Evolutionary conservation across 2,888 invertebrate species (phyloP).

Genomic region (Isoperla grammatica): DNA sequence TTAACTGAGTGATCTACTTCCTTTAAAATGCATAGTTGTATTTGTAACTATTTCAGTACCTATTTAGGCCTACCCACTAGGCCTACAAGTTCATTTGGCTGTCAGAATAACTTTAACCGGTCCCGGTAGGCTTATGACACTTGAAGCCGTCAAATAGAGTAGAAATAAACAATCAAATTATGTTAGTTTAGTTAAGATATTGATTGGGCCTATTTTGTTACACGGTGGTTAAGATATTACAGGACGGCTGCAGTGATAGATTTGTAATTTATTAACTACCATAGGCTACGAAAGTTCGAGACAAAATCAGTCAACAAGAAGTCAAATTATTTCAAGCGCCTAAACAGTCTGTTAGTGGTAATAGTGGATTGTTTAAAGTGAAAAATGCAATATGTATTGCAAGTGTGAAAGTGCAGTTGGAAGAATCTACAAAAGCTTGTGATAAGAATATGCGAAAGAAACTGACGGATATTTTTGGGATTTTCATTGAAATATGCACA

Average conservation of each 20-base stretch:
- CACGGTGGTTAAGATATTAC: background rate
- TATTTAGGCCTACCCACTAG: too few species aligned
- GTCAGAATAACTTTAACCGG: too few species aligned
- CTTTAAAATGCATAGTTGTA: background rate
- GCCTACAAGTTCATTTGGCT: too few species aligned
- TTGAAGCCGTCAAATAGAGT: too few species aligned
- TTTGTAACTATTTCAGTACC: too few species aligned
- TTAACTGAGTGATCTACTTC: background rate
- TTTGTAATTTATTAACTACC: conserved; percentile 5
- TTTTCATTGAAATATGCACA: conserved; percentile 3
- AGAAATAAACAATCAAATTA: background rate
- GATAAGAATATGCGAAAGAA: conserved; percentile 1
- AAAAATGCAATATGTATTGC: background rate
- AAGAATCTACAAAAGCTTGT: conserved; percentile 10
- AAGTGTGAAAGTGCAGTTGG: conserved; percentile 2
- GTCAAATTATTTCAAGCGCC: too few species aligned
- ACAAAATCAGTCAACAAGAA: background rate
- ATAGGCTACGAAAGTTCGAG: background rate
- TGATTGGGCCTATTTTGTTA: too few species aligned
- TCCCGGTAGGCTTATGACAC: too few species aligned
- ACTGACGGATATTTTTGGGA: conserved; percentile 10
- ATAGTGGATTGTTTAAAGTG: background rate
- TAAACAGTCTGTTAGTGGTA: too few species aligned
- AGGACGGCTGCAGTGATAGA: background rate
- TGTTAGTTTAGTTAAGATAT: too few species aligned